Base-by-base conservation (phyloP, 92 coral and sea anemone species). In the Muricea muricata region DNA sequence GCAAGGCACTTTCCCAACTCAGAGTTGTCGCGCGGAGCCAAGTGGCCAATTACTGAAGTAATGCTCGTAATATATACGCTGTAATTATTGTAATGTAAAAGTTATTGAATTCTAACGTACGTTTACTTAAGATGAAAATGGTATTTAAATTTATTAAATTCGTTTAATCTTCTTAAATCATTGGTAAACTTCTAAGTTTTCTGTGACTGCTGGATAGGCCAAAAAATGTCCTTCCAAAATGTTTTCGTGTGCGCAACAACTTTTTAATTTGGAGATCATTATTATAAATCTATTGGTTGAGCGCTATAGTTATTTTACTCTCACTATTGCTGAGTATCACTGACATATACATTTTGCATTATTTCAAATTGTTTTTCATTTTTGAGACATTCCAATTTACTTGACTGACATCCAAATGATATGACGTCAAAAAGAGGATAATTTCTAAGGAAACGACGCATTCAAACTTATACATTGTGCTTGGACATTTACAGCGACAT, bases 131-230 rank as follows among this genome's bases (percentile, higher is more conserved):
- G 70, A 26, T 30, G 28, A 28, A 28, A 1, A 10, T 28, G 21
- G 70, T 32, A 57, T 57, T 57, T 57, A n/a, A 57, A 57, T 63
- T 63, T 28, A 63, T 28, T 63, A 63, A 28, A 26, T 63, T 63
- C 70, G 21, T 63, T 63, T 63, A 32, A 63, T 60, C 68, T 24
- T 60, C 33, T 35, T 4, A 48, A 48, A 4, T 7, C 58, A 20
- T 50, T 4, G 68, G 3, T 25, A 29, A 12, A 63, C 30, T 4
- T n/a, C 18, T 28, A 17, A 28, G 20, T 17, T 15, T 15, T 20
- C 60, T n/a, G n/a, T n/a, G n/a, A n/a, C n/a, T n/a, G 20, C 60
- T 52, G 18, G 60, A 52, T 25, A 52, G 21, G 4, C 20, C 18
- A 18, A 52, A 37, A 37, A 37, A 4, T 37, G 4, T 37, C 5